Evolutionary conservation across 2,888 invertebrate species (phyloP).

Genomic region (Eupelmus urozonus): DNA sequence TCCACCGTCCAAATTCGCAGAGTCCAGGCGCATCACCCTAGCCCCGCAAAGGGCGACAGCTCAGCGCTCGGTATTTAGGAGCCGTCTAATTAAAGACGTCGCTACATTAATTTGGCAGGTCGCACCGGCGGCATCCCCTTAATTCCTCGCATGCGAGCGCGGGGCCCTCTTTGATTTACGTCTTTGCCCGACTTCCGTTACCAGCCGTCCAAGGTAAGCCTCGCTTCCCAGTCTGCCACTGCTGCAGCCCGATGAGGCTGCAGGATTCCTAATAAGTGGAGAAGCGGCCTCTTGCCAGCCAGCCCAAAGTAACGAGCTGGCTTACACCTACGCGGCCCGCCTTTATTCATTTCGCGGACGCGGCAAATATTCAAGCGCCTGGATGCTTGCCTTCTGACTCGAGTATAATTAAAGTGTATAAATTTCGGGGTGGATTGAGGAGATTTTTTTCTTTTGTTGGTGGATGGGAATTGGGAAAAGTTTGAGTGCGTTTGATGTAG

Average conservation of each 20-base stretch:
- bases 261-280: slow-evolving; percentile 65
- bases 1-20: not conserved
- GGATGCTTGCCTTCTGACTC: not conserved
- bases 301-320: not conserved
- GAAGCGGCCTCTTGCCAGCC: slow-evolving; percentile 52
- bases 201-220: slow-evolving; percentile 14
- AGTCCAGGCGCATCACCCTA: no score
- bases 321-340: not conserved
- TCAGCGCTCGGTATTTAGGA: slow-evolving; percentile 57
- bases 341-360: not conserved
- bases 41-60: not conserved
- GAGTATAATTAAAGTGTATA: slow-evolving; percentile 43
- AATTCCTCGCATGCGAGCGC: slow-evolving; percentile 64
- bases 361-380: slow-evolving; percentile 29
- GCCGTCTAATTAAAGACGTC: slow-evolving; percentile 72
- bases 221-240: slow-evolving; percentile 43
- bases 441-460: no score
- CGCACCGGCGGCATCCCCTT: slow-evolving; percentile 67
- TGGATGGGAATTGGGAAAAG: no score
- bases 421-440: no score
- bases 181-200: slow-evolving; percentile 56
- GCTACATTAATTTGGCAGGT: slow-evolving; percentile 72
- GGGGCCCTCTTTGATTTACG: slow-evolving; percentile 70
- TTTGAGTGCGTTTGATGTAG: no score
- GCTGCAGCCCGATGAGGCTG: slow-evolving; percentile 65